These are phyloP conservation scores for Athene noctua DNA, from an alignment of 2,113 vertebrate species.

Conservation along the genomic window DNA sequence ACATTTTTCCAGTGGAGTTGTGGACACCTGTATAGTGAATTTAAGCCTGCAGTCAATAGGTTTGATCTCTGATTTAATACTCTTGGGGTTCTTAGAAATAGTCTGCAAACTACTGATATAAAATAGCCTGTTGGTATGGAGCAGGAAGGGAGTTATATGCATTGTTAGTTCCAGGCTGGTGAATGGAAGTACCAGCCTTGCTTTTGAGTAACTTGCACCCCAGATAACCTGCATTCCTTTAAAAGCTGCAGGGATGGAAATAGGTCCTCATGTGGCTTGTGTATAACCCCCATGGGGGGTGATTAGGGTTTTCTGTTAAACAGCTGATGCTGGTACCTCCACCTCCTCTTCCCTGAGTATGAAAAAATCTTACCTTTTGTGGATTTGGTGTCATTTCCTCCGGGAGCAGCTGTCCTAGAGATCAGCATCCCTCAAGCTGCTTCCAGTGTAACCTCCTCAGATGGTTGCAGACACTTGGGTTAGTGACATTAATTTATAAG, in stretches of 20 bases:
- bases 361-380: background rate
- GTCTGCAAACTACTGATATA: background rate
- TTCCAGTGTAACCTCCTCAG: background rate
- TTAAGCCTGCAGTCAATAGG: background rate
- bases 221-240: background rate
- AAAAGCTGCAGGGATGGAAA: background rate
- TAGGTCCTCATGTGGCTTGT: background rate
- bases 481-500: background rate
- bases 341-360: background rate
- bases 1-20: background rate
- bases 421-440: background rate
- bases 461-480: background rate
- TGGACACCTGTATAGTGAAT: background rate
- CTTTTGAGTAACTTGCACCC: background rate
- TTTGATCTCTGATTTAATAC: background rate
- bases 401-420: background rate
- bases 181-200: background rate
- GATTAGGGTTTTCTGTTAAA: background rate
- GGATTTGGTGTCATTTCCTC: background rate
- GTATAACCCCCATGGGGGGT: background rate
- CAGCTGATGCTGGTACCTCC: background rate
- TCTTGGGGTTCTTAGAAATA: background rate
- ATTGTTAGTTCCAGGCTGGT: background rate
- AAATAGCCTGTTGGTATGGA: background rate
- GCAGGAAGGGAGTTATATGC: background rate